Conservation (phyloP, 2,113 vertebrate species). For the Odontophorus gujanensis region DNA sequence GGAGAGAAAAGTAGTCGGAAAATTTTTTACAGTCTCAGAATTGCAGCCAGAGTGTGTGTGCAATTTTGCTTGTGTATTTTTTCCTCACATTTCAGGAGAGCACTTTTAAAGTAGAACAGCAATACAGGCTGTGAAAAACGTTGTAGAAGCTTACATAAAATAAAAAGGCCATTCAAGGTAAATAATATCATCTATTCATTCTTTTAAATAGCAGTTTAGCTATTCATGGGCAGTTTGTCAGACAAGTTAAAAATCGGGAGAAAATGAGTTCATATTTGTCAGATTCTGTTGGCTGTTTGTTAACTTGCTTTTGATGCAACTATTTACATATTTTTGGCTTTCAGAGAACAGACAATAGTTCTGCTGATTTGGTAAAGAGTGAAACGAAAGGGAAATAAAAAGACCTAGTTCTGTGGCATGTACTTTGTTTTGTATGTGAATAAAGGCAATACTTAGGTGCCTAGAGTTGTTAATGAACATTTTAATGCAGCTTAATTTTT, state of each 20-base stretch:
- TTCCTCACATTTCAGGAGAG: not conserved
- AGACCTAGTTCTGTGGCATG: not conserved
- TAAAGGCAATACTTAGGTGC: not conserved
- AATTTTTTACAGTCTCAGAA: constrained; percentile 25
- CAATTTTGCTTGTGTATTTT: constrained; percentile 35
- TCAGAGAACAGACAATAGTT: not conserved
- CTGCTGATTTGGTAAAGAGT: not conserved
- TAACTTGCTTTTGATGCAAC: not conserved
- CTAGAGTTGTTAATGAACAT: not conserved
- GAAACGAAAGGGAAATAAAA: not conserved
- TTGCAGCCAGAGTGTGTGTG: constrained; percentile 36
- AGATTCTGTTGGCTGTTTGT: not conserved
- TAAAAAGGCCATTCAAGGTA: not conserved
- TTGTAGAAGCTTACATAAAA: not conserved
- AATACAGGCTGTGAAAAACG: not conserved
- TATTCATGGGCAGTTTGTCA: not conserved
- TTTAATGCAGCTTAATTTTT: not conserved
- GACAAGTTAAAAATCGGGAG: not conserved
- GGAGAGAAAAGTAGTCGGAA: constrained; percentile 36
- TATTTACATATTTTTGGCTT: not conserved
- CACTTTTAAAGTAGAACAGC: not conserved
- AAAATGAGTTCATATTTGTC: not conserved
- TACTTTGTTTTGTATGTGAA: not conserved
- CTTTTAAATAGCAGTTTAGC: not conserved
- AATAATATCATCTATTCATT: not conserved